Evolutionary conservation across 2,797 vertebrate species (phyloP), one percentile per base, ranked within the genome.

Genomic region (Pseudochromis fuscus): DNA sequence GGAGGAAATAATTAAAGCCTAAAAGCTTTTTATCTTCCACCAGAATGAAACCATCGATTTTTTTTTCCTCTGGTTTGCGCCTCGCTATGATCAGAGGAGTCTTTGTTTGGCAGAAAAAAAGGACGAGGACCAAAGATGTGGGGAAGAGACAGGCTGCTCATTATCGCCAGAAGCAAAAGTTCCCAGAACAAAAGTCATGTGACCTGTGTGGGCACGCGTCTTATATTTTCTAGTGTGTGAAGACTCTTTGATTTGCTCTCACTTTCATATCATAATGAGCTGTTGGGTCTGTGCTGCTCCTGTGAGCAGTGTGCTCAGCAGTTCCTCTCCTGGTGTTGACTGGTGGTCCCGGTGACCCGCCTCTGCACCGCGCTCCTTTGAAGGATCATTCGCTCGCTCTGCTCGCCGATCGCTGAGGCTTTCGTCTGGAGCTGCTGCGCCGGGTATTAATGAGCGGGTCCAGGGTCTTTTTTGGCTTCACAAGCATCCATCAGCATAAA

Each of bases 111-210:
- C 50, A 62, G 72, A 10, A 58, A 40, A 52, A 19, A 72, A 79
- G 76, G 70, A 83, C 66, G 49, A 68, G 63, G 76, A 72, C 84
- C 60, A 55, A 84, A 86, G 85, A 87, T 85, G 82, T 77, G 72
- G 57, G 79, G 81, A 80, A 74, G 72, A 90, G 87, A 91, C 83
- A 92, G 84, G 80, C 74, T 63, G 78, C 88, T 95, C 92, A 95
- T 95, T 94, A 94, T 90, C 72, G 77, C 91, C 84, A 60, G 78
- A 85, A 88, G 91, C 86, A 65, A 92, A 89, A 90, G 86, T 93
- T 93, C 80, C 64, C 49, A 67, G 84, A 93, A 92, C 87, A 89
- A 85, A 92, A 90, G 88, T 90, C 88, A 87, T 30, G 63, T 94
- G 93, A 93, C 88, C 90, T 82, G 75, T 81, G 90, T 91, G 87